Base-by-base conservation (phyloP, 2,888 invertebrate species). In the Saturnia pavonia region DNA sequence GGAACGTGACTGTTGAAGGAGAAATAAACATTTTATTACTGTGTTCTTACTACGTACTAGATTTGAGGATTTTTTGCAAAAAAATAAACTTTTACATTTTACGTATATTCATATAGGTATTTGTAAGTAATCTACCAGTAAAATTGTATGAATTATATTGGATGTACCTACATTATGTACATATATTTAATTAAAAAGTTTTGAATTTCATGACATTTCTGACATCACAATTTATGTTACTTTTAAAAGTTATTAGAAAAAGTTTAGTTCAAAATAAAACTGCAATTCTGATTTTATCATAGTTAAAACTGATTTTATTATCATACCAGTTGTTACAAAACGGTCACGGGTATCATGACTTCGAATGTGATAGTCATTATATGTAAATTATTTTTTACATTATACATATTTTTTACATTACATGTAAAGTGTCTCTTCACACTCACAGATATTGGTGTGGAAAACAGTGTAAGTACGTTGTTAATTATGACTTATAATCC, bases 401-500 rank as follows among this genome's bases (percentile, higher is more conserved):
- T n/a, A 51, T 51, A 51, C 19, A 48, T 51, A 7, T 51, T 6
- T 51, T 19, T 48, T 48, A 19, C 12, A 48, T 14, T 19, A 3
- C 16, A n/a, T 19, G 19, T n/a, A 25, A 57, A 25, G 25, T 25
- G 12, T 25, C 22, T 57, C 22, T n/a, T n/a, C n/a, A n/a, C n/a
- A n/a, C 25, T 57, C 25, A 12, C 25, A 22, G 25, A 14, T 25
- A 25, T 25, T 14, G 4, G 14, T 12, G 7, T 57, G 12, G 22
- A 25, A 57, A 25, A 57, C n/a, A 25, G 9, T 25, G n/a, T 69
- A 69, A 66, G 67, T 67, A 68, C 42, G 43, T 73, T 78, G 81
- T 81, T 83, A 82, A 57, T 57, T 12, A 82, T 83, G 84, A 86
- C 83, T 86, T 81, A 75, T 80, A 80, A 74, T 78, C 78, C 80